Base-by-base conservation (phyloP, 1,140 invertebrate species). In the Conus betulinus region DNA sequence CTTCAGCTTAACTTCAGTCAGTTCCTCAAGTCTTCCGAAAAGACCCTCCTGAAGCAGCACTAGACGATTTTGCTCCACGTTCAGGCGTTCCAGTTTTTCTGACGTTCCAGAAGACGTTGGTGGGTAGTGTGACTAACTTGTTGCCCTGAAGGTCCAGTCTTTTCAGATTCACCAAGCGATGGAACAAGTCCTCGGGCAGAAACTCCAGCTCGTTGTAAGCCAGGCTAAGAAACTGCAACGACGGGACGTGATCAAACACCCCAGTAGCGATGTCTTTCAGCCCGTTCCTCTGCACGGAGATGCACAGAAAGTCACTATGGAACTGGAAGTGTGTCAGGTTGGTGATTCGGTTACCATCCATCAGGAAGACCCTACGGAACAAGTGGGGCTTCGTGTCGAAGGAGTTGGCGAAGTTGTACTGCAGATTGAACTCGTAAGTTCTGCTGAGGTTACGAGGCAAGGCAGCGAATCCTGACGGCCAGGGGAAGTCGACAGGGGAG, bases 201-300 rank as follows among this genome's bases (percentile, higher is more conserved):
- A 23, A 25, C n/a, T 84, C 13, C 5, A 93, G 57, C 7, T 74
- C 27, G 82, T 93, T 93, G 39, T 86, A 17, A 39, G 87, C 89
- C 7, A 93, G 39, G 25, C 90, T 89, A 8, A 93, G 74, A 85
- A 88, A 87, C 87, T 93, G 91, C 5, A 93, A 83, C n/a, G 89
- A 89, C n/a, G 20, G 52, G 6, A 91, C 67, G 39, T 88, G 76
- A 7, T 84, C 83, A 76, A 93, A 93, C 39, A 91, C 91, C 39
- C 71, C 78, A 13, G 82, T 39, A 20, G 88, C 84, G 0, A 93
- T 81, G 25, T 87, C 74, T 5, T 15, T 11, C 53, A 93, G 71
- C 10, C 86, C 78, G 67, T 92, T 92, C 11, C 89, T 11, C 71
- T 88, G 60, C 8, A 93, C 17, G 6, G 86, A 85, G n/a, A 93